A percentile compares a stretch with the other conserved stretches of the same genome.
These are phyloP conservation scores for Euplagia quadripunctaria DNA, from an alignment of 2,888 invertebrate species.

Conservation along the genomic window DNA sequence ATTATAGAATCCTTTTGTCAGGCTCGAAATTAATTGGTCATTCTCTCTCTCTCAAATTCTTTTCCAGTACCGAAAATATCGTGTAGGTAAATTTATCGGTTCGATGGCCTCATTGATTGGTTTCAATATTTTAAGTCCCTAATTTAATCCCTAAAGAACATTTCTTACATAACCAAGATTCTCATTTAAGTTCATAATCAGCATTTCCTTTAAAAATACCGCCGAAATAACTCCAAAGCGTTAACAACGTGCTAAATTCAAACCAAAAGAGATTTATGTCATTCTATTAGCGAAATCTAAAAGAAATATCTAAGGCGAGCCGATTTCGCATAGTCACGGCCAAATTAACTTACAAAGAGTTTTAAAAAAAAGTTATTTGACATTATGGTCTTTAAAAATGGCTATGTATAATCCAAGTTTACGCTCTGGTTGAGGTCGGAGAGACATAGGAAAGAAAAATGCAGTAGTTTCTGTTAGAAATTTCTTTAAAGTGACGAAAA, in stretches of 20 bases:
- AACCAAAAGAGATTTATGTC: slow-evolving; percentile 42
- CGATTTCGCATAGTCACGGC: slow-evolving; percentile 60
- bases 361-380: slow-evolving; percentile 55
- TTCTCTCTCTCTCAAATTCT: background rate
- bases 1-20: no score
- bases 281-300: slow-evolving; percentile 42
- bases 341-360: slow-evolving; percentile 52
- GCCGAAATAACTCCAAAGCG: slow-evolving; percentile 28
- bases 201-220: slow-evolving; percentile 9
- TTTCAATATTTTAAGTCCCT: background rate
- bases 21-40: no score
- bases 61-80: background rate
- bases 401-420: slow-evolving; percentile 51
- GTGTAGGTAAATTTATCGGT: background rate
- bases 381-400: slow-evolving; percentile 56
- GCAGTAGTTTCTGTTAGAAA: background rate
- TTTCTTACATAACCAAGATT: slow-evolving; percentile 1
- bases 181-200: slow-evolving; percentile 5
- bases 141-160: slow-evolving; percentile 3
- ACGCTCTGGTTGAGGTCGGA: slow-evolving; percentile 31
- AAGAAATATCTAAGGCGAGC: slow-evolving; percentile 42
- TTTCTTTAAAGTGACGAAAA: background rate
- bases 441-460: slow-evolving; percentile 6
- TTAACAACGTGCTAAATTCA: slow-evolving; percentile 43
- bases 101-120: no score